Evolutionary conservation across 2,113 vertebrate species (phyloP), one percentile per base, ranked within the genome.

Genomic region (Chloebia gouldiae): DNA sequence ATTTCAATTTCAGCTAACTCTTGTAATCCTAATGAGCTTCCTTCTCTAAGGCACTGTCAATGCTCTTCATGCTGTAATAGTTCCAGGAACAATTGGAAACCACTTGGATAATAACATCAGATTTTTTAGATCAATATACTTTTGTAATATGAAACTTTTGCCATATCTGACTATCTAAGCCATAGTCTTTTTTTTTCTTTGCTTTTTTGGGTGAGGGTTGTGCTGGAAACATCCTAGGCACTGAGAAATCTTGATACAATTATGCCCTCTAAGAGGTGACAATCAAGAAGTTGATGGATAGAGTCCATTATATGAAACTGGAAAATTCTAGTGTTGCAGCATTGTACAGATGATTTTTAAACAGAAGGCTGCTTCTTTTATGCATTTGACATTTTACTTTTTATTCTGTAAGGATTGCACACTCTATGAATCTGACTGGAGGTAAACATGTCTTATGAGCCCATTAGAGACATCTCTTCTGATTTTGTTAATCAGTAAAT

Each of bases 1-100:
- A 97, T 97, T 98, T 97, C 97, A 98, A 97, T 98, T 98, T 98
- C 96, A 97, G 91, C 94, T 98, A 98, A 98, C 98, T 98, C 93
- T 95, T 98, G 93, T 95, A 96, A 63, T 49, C 28, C 39, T 97
- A 97, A 97, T 56, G 85, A 97, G 87, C 73, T 96, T 95, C 85
- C 70, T 96, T 96, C 94, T 96, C 95, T 96, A 94, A 97, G 95
- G 95, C 97, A 75, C 95, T 98, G 96, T 97, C 97, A 97, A 88
- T 57, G 83, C 77, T 96, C 85, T 96, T 95, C 35, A 13, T 69
- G 68, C 82, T 90, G 70, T 97, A 97, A 97, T 90, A 89, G 93
- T 98, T 98, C 98, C 97, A 98, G 97, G 95, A 98, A 98, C 92
- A 97, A 98, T 93, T 96, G 96, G 88, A 97, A 98, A 97, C 90